Base-by-base conservation (phyloP, 2,888 invertebrate species). In the Melanophora roralis region DNA sequence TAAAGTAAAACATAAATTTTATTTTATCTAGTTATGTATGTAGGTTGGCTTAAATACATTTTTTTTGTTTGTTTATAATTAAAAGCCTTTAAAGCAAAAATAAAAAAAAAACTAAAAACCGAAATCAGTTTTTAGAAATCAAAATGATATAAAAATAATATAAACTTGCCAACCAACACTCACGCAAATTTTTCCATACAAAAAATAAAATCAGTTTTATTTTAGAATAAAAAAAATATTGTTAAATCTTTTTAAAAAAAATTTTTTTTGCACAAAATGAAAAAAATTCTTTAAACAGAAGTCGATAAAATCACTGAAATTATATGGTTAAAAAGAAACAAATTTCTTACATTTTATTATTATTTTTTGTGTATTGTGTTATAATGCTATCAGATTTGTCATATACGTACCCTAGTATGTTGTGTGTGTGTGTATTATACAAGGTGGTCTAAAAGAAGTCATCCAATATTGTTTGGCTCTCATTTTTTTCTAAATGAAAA, bases 251-350 rank as follows among this genome's bases (percentile, higher is more conserved):
- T 27, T 74, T 76, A n/a, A n/a, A 5, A 27, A 27, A 27, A 6
- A 5, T 27, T 5, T 27, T 27, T 27, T 74, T 76, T 76, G 64
- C 64, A 76, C 62, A 68, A 60, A 75, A 76, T 76, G 76, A 75
- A 72, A 55, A 62, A 75, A n/a, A n/a, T n/a, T 79, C 71, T 67
- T 71, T 21, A 79, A 79, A 75, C 79, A 79, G 79, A 79, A 79
- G 75, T 72, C 75, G 75, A 79, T 79, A 80, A 80, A 69, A 75
- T 75, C 75, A 55, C 43, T 67, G 45, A 75, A 75, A 57, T 75
- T 67, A 62, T 79, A 62, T 72, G 53, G 49, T 72, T 64, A 62
- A 49, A 51, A 45, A n/a, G n/a, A 55, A 53, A 60, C 27, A 27
- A 71, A 67, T 67, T 72, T 43, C n/a, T n/a, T n/a, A n/a, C n/a